These are phyloP conservation scores for Cataglyphis albicans DNA, from an alignment of 2,888 invertebrate species.

Conservation along the genomic window DNA sequence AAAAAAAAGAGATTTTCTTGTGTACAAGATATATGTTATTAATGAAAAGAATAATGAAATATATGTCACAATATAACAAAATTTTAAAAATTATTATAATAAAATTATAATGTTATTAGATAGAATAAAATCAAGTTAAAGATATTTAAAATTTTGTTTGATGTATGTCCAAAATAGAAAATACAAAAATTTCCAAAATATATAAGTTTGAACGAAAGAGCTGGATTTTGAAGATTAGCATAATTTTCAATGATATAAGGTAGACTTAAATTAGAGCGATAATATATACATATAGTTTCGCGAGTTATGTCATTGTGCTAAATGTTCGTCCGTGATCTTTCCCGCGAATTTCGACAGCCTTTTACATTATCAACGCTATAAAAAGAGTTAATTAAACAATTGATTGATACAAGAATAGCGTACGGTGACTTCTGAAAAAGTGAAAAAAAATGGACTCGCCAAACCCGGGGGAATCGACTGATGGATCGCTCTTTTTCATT, in stretches of 20 bases:
- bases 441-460: background rate
- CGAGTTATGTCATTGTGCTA: constrained; percentile 28
- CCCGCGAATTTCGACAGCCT: background rate
- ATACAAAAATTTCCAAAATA: background rate
- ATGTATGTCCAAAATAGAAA: background rate
- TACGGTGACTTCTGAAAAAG: constrained; percentile 10
- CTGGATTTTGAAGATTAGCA: background rate
- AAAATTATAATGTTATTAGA: background rate
- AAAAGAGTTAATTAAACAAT: constrained; percentile 26
- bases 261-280: background rate
- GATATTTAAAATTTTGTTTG: background rate
- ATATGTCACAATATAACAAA: background rate
- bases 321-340: constrained; percentile 32
- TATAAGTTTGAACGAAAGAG: background rate
- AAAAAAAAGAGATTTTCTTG: background rate
- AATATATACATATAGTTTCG: background rate
- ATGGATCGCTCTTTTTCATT: constrained; percentile 35
- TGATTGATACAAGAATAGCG: constrained; percentile 14
- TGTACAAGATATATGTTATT: background rate
- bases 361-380: background rate
- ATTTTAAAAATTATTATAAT: background rate
- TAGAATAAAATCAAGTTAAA: background rate
- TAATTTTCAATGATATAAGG: constrained; percentile 4
- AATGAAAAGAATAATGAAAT: background rate
- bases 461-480: background rate